Evolutionary conservation across 2,113 vertebrate genomes (phyloP).

Genomic region (Pionites leucogaster): DNA sequence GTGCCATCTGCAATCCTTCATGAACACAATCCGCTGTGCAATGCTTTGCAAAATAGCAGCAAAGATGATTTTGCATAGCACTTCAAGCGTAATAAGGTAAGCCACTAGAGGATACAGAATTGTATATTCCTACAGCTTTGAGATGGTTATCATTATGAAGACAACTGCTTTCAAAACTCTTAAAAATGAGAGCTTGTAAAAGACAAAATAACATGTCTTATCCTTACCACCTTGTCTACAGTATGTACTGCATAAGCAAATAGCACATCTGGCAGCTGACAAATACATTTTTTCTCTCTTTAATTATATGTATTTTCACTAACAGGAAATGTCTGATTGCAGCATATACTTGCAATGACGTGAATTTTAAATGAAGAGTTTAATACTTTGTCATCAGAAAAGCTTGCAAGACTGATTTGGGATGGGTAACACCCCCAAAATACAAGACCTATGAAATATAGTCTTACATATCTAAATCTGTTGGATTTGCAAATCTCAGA

Average conservation of each 20-base stretch:
- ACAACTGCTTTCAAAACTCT: neutral
- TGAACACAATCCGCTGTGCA: neutral
- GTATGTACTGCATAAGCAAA: constrained; percentile 15
- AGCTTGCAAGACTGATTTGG: neutral
- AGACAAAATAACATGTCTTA: neutral
- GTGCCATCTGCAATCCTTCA: neutral
- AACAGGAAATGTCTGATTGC: constrained; percentile 56
- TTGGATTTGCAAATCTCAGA: neutral
- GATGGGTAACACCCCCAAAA: neutral
- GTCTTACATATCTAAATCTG: neutral
- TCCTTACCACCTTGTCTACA: neutral
- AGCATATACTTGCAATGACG: neutral
- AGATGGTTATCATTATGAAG: neutral
- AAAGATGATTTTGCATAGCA: neutral
- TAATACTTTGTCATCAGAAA: constrained; percentile 28
- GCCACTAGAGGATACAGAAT: neutral
- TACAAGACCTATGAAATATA: neutral
- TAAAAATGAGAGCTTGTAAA: neutral
- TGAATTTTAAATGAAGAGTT: constrained; percentile 22
- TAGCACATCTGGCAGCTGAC: constrained; percentile 59
- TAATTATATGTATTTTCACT: constrained; percentile 49
- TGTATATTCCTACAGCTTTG: neutral
- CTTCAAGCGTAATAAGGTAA: neutral
- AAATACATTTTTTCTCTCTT: constrained; percentile 20
- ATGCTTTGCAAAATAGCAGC: neutral